Conservation (phyloP, 2,888 invertebrate species). For the Cacoxenus indagator region DNA sequence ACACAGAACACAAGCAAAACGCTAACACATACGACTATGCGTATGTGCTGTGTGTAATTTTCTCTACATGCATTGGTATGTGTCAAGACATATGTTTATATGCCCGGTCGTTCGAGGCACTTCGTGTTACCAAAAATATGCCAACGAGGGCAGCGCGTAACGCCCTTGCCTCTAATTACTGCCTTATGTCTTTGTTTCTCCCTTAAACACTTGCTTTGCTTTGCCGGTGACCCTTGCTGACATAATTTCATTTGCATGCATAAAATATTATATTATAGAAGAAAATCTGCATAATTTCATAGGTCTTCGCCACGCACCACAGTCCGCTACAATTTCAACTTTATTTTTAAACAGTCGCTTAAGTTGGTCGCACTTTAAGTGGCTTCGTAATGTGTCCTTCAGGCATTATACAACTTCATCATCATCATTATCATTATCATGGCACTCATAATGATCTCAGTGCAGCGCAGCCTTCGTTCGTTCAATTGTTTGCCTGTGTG, state of each 20-base stretch:
- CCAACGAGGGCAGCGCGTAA: neutral
- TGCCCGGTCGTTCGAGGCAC: neutral
- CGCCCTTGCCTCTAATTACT: constrained; percentile 11
- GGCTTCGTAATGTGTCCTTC: neutral
- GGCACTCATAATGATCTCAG: neutral
- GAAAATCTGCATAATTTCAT: constrained; percentile 16
- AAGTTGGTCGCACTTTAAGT: neutral
- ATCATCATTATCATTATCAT: constrained; percentile 8
- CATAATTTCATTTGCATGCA: constrained; percentile 4
- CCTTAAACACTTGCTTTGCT: neutral
- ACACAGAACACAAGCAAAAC: constrained; percentile 5
- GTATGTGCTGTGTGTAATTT: neutral
- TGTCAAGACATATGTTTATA: neutral
- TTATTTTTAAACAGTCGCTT: neutral
- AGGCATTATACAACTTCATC: neutral
- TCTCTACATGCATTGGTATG: neutral
- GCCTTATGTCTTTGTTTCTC: neutral
- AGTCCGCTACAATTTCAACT: neutral
- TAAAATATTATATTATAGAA: neutral
- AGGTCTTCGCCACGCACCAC: neutral
- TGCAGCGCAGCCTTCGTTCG: neutral
- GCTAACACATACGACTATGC: neutral
- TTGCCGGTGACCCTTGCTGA: too few relatives aligned
- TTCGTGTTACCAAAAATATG: neutral
- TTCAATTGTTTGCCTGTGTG: neutral